These are phyloP conservation scores for Muscidifurax raptorellus DNA, from an alignment of 1,140 invertebrate species.

Conservation along the genomic window DNA sequence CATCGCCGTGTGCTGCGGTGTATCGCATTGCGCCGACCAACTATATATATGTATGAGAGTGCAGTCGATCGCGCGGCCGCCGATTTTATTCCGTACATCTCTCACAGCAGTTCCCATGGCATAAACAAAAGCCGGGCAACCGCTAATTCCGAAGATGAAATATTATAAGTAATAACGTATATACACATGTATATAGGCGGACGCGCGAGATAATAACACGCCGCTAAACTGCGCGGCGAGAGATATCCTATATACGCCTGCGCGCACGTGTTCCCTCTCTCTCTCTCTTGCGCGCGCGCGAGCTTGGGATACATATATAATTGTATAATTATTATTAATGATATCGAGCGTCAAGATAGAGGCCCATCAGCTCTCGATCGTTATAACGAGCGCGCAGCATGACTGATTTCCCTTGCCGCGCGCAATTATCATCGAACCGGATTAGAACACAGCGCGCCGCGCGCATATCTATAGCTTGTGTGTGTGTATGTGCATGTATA, in stretches of 20 bases:
- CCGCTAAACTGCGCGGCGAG: conserved; percentile 72
- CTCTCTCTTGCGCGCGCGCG: too few relatives aligned
- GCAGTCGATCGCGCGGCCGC: not conserved
- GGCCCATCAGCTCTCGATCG: conserved; percentile 29
- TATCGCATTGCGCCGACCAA: too few relatives aligned
- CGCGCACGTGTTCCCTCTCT: too few relatives aligned
- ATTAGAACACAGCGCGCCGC: not conserved
- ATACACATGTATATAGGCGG: conserved; percentile 73
- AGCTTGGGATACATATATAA: conserved; percentile 72
- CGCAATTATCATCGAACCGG: not conserved
- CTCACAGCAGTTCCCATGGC: conserved; percentile 70
- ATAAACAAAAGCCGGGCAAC: conserved; percentile 75
- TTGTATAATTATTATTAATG: conserved; percentile 78
- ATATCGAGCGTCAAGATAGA: conserved; percentile 64
- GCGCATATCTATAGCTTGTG: too few relatives aligned
- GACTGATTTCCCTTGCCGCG: conserved; percentile 37
- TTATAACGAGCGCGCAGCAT: conserved; percentile 38
- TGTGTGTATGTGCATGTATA: too few relatives aligned
- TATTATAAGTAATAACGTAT: conserved; percentile 78
- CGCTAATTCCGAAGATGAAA: conserved; percentile 76
- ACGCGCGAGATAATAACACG: conserved; percentile 72
- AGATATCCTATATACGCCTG: not conserved
- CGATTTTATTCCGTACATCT: conserved; percentile 27
- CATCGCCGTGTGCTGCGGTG: too few relatives aligned
- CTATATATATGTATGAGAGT: conserved; percentile 8